Percentiles rank a stretch among this genome's conserved stretches.
phyloP scores from a whole-genome alignment of 1,140 invertebrate genomes.

The Drusus annulatus region DNA sequence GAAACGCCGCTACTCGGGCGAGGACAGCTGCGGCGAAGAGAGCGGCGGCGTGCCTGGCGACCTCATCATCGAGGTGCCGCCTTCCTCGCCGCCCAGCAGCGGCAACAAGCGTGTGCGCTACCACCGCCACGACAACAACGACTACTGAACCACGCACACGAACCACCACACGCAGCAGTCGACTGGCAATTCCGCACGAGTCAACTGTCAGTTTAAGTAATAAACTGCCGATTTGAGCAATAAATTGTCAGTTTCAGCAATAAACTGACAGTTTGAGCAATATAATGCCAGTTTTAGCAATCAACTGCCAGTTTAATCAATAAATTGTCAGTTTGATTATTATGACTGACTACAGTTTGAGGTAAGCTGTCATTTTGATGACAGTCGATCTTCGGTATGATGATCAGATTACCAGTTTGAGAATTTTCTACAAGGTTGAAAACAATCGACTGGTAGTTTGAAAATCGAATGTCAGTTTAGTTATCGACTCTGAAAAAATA shows the following conservation, averaged over 20 bases:
- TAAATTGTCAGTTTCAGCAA: too few species aligned
- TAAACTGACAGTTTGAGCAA: too few species aligned
- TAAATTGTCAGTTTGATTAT: not conserved
- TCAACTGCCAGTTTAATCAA: too few species aligned
- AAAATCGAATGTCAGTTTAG: too few species aligned
- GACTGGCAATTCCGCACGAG: not conserved
- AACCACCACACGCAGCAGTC: not conserved
- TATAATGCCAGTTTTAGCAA: too few species aligned
- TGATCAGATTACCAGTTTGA: not conserved
- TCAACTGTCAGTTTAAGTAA: not conserved
- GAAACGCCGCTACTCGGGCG: slow-evolving; percentile 56
- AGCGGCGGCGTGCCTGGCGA: slow-evolving; percentile 59
- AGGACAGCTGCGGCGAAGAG: slow-evolving; percentile 61
- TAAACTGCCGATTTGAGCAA: not conserved
- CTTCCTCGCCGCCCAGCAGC: slow-evolving; percentile 64
- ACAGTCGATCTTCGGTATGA: not conserved
- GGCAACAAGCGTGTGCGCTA: slow-evolving; percentile 63
- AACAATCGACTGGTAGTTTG: too few species aligned
- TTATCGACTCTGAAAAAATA: too few species aligned
- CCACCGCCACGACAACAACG: slow-evolving; percentile 50
- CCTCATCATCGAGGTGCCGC: slow-evolving; percentile 67
- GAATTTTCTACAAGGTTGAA: not conserved
- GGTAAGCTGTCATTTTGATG: not conserved
- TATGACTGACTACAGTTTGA: too few species aligned
- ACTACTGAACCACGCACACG: slow-evolving; percentile 28